Evolutionary conservation across 2,113 vertebrate species (phyloP).

Genomic region (Heterocephalus glaber): DNA sequence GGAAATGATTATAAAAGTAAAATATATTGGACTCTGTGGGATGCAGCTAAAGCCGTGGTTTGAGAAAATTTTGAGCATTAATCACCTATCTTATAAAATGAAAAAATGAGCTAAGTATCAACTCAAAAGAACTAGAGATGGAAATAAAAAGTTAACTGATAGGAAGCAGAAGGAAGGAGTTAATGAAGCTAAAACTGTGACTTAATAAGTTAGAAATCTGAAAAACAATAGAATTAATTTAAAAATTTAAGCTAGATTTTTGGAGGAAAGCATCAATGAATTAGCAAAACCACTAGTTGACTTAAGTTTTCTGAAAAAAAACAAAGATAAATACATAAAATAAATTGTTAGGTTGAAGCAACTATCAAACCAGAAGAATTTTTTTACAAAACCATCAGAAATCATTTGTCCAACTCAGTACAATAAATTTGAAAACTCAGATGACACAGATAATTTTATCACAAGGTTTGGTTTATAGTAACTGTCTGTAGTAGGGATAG

Average conservation of each 20-base stretch:
- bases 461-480: not conserved
- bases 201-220: not conserved
- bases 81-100: not conserved
- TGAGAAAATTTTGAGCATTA: slow-evolving; percentile 27
- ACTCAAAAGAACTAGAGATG: not conserved
- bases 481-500: not conserved
- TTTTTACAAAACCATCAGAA: not conserved
- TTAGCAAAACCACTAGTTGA: not conserved
- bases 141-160: slow-evolving; percentile 1
- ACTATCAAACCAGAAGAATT: not conserved
- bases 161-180: not conserved
- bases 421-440: not conserved
- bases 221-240: slow-evolving; percentile 15
- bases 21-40: not conserved
- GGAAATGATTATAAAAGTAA: not conserved
- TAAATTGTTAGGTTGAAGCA: slow-evolving; percentile 30
- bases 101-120: not conserved
- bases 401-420: slow-evolving; percentile 21
- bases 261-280: slow-evolving; percentile 7
- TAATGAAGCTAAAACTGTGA: not conserved
- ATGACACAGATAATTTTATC: not conserved
- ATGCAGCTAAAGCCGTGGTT: not conserved
- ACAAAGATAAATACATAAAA: not conserved
- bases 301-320: not conserved
- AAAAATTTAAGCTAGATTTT: slow-evolving; percentile 1